Percentiles rank a stretch among this genome's conserved stretches.
These are phyloP conservation scores for Acleris cristana DNA, from an alignment of 2,888 invertebrate genomes.

Conservation along the genomic window DNA sequence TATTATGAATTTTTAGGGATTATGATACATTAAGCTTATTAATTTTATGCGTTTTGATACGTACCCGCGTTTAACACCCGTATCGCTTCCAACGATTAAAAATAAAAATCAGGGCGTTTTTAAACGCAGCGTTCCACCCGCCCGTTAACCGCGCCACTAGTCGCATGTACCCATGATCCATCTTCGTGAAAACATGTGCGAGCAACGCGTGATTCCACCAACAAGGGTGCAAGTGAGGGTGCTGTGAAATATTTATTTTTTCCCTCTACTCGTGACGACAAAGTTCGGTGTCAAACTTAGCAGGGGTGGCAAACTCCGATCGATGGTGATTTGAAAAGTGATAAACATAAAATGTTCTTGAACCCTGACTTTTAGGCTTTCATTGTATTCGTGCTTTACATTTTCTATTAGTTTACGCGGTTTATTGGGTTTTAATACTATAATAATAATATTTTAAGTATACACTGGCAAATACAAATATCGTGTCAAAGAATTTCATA, in stretches of 20 bases:
- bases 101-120: neutral
- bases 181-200: constrained; percentile 79
- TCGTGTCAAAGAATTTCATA: no score
- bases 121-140: constrained; percentile 44
- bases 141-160: constrained; percentile 49
- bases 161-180: constrained; percentile 73
- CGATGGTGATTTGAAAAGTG: constrained; percentile 41
- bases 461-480: no score
- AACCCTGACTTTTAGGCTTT: constrained; percentile 15
- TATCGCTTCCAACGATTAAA: no score
- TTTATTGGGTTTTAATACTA: no score
- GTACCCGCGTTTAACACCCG: no score
- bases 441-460: no score
- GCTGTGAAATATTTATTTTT: constrained; percentile 77
- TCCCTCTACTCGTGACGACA: constrained; percentile 60
- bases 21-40: no score
- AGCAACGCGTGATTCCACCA: constrained; percentile 81
- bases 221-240: constrained; percentile 71
- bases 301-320: constrained; percentile 54
- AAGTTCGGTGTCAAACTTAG: constrained; percentile 70
- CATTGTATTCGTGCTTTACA: constrained; percentile 6
- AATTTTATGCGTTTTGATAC: no score
- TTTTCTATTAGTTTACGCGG: neutral
- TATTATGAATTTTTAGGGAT: no score
- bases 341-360: constrained; percentile 22